Percentiles rank a stretch among this genome's conserved stretches.
phyloP scores from a whole-genome alignment of 2,113 vertebrate species.

The Pavo muticus region DNA sequence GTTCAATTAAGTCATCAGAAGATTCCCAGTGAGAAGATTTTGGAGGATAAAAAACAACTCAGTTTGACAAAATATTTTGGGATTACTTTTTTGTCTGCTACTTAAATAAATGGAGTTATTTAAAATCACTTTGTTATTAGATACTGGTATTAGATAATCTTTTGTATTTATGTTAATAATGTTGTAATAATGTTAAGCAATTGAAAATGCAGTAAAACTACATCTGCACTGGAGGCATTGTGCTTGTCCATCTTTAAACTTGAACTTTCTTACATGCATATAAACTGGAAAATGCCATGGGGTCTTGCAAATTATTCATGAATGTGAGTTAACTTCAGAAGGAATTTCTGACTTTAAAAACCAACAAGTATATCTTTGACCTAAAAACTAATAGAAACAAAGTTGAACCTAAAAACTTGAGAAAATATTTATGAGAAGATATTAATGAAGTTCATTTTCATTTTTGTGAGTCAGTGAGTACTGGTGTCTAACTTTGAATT shows the following conservation, averaged over 20 bases:
- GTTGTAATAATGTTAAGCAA: not conserved
- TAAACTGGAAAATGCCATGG: constrained; percentile 17
- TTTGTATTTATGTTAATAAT: not conserved
- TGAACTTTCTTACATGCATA: constrained; percentile 19
- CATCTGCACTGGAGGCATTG: not conserved
- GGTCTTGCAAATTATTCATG: constrained; percentile 39
- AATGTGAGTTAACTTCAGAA: constrained; percentile 14
- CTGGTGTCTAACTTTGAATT: not conserved
- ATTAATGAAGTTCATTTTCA: not conserved
- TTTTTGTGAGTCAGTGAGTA: not conserved
- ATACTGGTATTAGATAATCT: not conserved
- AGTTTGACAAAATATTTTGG: not conserved
- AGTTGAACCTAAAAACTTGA: not conserved
- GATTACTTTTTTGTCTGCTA: not conserved
- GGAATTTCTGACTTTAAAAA: constrained; percentile 36
- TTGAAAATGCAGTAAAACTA: not conserved
- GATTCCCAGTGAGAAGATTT: not conserved
- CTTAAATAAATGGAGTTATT: not conserved
- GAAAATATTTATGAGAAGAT: not conserved
- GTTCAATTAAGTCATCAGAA: not conserved
- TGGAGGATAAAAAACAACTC: not conserved
- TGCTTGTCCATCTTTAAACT: not conserved
- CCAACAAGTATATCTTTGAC: not conserved
- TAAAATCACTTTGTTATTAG: not conserved
- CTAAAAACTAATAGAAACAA: not conserved